Evolutionary conservation across 2,797 vertebrate species (phyloP), one percentile per base, ranked within the genome.

Genomic region (Odontamblyopus lacepedii): DNA sequence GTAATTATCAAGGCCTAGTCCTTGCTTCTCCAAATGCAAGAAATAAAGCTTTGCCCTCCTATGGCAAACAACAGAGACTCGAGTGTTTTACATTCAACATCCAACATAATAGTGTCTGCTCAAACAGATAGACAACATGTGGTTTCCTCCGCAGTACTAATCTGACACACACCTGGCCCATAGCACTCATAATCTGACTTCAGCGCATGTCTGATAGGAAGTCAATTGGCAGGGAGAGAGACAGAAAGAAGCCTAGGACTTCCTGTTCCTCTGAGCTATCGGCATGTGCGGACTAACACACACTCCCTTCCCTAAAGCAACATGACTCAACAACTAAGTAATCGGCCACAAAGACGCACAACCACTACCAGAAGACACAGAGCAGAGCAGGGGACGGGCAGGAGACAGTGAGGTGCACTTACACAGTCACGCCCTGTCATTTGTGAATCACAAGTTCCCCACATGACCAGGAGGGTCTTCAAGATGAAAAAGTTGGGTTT

Each of bases 191-290:
- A 44, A 72, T 78, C 75, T 76, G 84, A 81, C 83, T 73, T 50
- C 76, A 85, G 75, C 70, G 70, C 74, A 77, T 78, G 78, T 73
- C 68, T 74, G 72, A 77, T 72, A 84, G 90, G 90, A 93, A 91
- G 86, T 73, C 60, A 30, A 63, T 88, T 82, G 59, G 70, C 69
- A 55, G 73, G 11, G 13, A 44, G 63, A 48, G 26, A 65, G 38
- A 64, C 19, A 32, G 69, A 44, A 3, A 79, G 55, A 82, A 77
- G 78, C 67, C 76, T 57, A 69, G 70, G 73, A 87, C 88, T 92
- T 92, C 88, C 92, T 92, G 83, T 72, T 72, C 67, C 75, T 80
- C 63, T 32, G 44, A 61, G 79, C 83, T 91, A 92, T 92, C 90
- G 32, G 76, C 85, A 83, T 57, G 70, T 60, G 81, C 86, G 88